Base-by-base conservation (phyloP, 1,140 invertebrate genomes). In the Drosophila asahinai region DNA sequence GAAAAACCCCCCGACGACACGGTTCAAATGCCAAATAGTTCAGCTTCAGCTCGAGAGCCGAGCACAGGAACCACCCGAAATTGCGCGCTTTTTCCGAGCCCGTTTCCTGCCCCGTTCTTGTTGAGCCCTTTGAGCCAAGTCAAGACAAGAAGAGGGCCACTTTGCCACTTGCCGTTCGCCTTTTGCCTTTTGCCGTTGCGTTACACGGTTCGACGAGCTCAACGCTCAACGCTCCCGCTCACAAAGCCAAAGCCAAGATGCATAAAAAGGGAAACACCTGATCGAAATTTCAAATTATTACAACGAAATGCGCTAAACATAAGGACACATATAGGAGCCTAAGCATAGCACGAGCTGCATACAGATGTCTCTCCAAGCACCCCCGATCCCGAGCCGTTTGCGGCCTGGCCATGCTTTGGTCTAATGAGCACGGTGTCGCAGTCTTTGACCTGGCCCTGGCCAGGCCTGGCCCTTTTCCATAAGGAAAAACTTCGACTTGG, bases 221-320 rank as follows among this genome's bases (percentile, higher is more conserved):
- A 89, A 89, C 83, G 83, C 83, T 87, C 66, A 87, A 79, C 86
- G 70, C 77, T 60, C 54, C 59, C 54, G 47, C 40, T 42, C 40
- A 36, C 38, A 80, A 68, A 87, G 83, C 54, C 36, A 81, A 89
- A 89, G 83, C 81, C 84, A 81, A 67, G 60, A 74, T 67, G 67
- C 61, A 77, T 57, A 71, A 84, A 87, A 74, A 67, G 66, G 54
- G 54, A 87, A 90, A 89, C 84, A 89, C 84, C 84, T 89, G 84
- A 89, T 89, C 84, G 89, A 89, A 84, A 89, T 89, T 89, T 89
- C 86, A 89, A 89, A 89, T 89, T 90, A 89, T 81, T 89, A 87
- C 84, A 77, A 66, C 81, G 81, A 89, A 87, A 77, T 87, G 72
- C 43, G 54, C 80, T 67, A 81, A 89, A 63, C 84, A 87, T 70